Percentiles rank a stretch among this genome's conserved stretches.
phyloP scores from a whole-genome alignment of 2,797 vertebrate genomes.

The Coranthus polyacanthus region DNA sequence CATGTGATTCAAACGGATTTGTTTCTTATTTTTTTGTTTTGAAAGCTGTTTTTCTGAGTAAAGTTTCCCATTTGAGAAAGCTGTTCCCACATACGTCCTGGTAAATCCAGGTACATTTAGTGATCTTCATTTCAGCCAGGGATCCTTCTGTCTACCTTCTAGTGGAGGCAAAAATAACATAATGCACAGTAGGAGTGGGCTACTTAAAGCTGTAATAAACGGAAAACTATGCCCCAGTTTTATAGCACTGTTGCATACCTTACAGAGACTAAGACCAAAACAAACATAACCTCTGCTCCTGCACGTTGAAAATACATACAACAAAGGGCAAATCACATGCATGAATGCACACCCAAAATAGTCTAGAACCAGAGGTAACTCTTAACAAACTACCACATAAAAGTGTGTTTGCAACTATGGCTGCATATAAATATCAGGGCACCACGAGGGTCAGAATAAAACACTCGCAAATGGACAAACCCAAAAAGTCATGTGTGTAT shows the following conservation, averaged over 20 bases:
- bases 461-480: slow-evolving; percentile 26
- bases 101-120: too few relatives aligned
- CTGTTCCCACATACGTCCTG: too few relatives aligned
- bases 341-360: slow-evolving; percentile 38
- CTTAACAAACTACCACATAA: slow-evolving; percentile 24
- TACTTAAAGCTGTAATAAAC: slow-evolving; percentile 11
- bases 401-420: slow-evolving; percentile 14
- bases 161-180: not conserved
- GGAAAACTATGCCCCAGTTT: not conserved
- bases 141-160: not conserved
- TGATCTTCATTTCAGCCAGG: not conserved
- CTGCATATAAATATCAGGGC: slow-evolving; percentile 16
- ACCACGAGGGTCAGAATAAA: slow-evolving; percentile 23
- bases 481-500: not conserved
- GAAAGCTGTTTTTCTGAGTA: too few relatives aligned
- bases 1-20: too few relatives aligned
- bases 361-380: too few relatives aligned
- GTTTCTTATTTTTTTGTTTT: too few relatives aligned
- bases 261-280: slow-evolving; percentile 12
- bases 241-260: slow-evolving; percentile 4
- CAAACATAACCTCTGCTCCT: slow-evolving; percentile 9
- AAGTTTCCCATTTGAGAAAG: too few relatives aligned
- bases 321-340: slow-evolving; percentile 43
- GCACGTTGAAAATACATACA: slow-evolving; percentile 19
- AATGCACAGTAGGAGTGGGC: not conserved